A percentile compares a stretch with the other conserved stretches of the same genome.
phyloP scores from a whole-genome alignment of 1,140 invertebrate genomes.

The Ceratosolen solmsi region DNA sequence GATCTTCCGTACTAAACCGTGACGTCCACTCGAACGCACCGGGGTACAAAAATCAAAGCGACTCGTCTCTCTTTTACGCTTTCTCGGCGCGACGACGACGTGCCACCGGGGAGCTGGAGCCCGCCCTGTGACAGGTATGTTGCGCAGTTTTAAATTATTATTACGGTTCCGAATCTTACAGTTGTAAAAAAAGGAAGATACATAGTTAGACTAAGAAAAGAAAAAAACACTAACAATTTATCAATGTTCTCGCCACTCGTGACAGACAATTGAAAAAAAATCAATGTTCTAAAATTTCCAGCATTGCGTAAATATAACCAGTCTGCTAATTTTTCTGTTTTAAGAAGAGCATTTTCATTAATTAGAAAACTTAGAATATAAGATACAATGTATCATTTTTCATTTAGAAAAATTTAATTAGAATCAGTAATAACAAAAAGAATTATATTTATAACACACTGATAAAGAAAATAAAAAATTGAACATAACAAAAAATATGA shows the following conservation, averaged over 20 bases:
- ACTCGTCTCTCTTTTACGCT: not conserved
- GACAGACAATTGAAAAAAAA: not conserved
- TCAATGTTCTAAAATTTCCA: not conserved
- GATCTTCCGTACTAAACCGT: not conserved
- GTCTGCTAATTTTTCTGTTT: too few species aligned
- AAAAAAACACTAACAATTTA: not conserved
- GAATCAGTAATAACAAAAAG: too few species aligned
- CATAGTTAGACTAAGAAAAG: not conserved
- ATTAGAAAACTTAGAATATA: too few species aligned
- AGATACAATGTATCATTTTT: too few species aligned
- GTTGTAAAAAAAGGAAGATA: not conserved
- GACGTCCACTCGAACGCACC: not conserved
- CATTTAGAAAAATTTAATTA: too few species aligned
- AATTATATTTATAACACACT: too few species aligned
- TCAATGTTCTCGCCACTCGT: not conserved
- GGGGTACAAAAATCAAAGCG: not conserved
- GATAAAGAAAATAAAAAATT: not conserved
- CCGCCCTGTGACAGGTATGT: conserved; percentile 1
- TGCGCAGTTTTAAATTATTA: conserved; percentile 16
- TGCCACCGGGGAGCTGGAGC: not conserved
- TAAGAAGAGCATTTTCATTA: too few species aligned
- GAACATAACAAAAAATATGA: not conserved
- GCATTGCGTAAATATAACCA: too few species aligned
- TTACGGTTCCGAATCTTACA: not conserved
- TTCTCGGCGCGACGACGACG: conserved; percentile 7